Evolutionary conservation across 2,888 invertebrate species (phyloP).

Genomic region (Stegophylla sp.): DNA sequence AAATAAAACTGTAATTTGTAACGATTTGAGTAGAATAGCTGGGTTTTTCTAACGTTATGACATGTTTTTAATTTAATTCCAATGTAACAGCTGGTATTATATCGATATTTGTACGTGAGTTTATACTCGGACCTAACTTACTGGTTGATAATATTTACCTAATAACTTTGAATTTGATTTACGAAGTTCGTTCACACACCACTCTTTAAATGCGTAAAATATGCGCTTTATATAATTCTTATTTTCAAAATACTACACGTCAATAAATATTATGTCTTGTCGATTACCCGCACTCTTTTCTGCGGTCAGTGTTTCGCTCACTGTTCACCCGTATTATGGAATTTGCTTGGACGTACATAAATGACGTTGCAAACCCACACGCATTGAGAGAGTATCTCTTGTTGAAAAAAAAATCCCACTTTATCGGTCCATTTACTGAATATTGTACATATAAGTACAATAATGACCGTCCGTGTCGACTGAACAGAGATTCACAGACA

Average conservation of each 20-base stretch:
- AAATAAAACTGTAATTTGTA: no score
- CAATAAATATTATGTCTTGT: background rate
- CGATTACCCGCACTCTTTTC: background rate
- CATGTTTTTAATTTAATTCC: no score
- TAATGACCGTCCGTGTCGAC: background rate
- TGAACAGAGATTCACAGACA: background rate
- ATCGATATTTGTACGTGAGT: no score
- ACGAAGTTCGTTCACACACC: no score
- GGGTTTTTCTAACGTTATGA: no score
- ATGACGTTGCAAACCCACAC: slow-evolving; percentile 16
- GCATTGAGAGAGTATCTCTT: background rate
- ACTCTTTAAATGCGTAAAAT: no score
- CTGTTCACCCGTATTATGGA: slow-evolving; percentile 30
- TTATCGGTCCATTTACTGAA: slow-evolving; percentile 4
- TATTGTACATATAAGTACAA: background rate
- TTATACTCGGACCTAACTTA: no score
- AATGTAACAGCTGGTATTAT: no score
- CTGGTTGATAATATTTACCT: no score
- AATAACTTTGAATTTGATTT: no score
- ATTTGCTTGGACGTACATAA: slow-evolving; percentile 21
- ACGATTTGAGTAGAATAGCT: no score
- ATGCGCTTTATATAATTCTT: no score
- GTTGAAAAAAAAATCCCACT: background rate
- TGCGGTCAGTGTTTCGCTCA: background rate
- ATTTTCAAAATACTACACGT: background rate